Percentiles rank a stretch among this genome's conserved stretches.
Conservation (phyloP, 2,888 invertebrate genomes). For the Dermolepida albohirtum region DNA sequence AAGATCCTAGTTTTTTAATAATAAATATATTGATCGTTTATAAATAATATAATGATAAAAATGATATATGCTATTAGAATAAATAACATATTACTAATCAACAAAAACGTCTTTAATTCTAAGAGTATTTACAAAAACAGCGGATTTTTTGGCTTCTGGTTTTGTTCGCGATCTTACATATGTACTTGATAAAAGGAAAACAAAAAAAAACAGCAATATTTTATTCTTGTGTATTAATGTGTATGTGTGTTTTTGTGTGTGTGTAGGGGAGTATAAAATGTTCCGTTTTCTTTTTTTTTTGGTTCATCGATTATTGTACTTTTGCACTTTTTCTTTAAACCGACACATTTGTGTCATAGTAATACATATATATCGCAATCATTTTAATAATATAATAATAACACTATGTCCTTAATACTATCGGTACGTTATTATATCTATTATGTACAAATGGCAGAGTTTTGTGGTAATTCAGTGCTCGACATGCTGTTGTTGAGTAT, state of each 20-base stretch:
- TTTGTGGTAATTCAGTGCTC: constrained; percentile 23
- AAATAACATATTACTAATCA: constrained; percentile 28
- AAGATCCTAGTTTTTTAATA: background rate
- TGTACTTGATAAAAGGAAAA: background rate
- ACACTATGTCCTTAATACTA: constrained; percentile 4
- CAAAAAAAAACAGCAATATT: background rate
- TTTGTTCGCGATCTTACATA: background rate
- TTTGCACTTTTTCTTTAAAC: background rate
- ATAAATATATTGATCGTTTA: constrained; percentile 30
- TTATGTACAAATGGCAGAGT: constrained; percentile 21
- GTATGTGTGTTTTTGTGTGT: no score
- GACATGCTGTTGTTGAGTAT: constrained; percentile 35
- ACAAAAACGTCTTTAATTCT: constrained; percentile 21
- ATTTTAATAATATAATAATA: no score
- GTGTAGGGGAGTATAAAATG: no score
- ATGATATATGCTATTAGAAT: constrained; percentile 23
- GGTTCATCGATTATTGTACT: no score
- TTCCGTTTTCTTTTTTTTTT: no score
- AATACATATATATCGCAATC: no score
- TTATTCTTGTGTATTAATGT: no score
- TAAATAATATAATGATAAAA: constrained; percentile 27
- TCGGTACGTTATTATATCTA: background rate
- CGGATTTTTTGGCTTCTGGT: constrained; percentile 27
- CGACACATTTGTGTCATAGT: background rate
- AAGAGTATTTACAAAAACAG: constrained; percentile 28